Percentiles rank a stretch among this genome's conserved stretches.
Evolutionary conservation across 2,113 vertebrate genomes (phyloP).

Genomic region (Ciconia stormi): DNA sequence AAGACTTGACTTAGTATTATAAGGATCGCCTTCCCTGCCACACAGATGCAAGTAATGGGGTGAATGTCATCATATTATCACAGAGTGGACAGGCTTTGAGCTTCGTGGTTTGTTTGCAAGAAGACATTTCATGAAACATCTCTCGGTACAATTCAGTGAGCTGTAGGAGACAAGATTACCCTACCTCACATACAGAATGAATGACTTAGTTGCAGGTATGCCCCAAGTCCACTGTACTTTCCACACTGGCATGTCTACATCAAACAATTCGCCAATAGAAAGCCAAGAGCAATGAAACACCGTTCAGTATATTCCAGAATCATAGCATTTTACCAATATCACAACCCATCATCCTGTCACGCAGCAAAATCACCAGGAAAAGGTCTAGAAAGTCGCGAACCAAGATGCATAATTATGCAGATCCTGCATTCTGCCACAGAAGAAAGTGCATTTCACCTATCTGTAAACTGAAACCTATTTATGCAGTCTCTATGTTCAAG

Average conservation of each 20-base stretch:
- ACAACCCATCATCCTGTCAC: background rate
- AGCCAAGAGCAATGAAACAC: background rate
- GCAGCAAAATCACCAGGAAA: background rate
- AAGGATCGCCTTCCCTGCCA: background rate
- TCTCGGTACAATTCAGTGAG: background rate
- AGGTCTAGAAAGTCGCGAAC: background rate
- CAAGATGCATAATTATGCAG: background rate
- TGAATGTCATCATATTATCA: background rate
- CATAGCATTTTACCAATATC: background rate
- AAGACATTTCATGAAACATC: background rate
- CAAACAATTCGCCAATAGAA: background rate
- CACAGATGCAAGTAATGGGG: background rate
- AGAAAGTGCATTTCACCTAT: background rate
- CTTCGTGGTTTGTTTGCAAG: background rate
- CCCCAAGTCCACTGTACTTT: background rate
- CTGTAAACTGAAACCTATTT: background rate
- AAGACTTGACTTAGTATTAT: background rate
- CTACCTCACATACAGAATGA: background rate
- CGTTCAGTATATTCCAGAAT: background rate
- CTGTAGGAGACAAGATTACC: background rate
- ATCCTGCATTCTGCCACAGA: background rate
- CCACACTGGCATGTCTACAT: background rate
- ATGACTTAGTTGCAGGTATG: background rate
- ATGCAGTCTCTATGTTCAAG: background rate
- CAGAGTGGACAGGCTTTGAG: background rate